Evolutionary conservation across 2,113 vertebrate genomes (phyloP), one percentile per base, ranked within the genome.

Genomic region (Mus spicilegus): DNA sequence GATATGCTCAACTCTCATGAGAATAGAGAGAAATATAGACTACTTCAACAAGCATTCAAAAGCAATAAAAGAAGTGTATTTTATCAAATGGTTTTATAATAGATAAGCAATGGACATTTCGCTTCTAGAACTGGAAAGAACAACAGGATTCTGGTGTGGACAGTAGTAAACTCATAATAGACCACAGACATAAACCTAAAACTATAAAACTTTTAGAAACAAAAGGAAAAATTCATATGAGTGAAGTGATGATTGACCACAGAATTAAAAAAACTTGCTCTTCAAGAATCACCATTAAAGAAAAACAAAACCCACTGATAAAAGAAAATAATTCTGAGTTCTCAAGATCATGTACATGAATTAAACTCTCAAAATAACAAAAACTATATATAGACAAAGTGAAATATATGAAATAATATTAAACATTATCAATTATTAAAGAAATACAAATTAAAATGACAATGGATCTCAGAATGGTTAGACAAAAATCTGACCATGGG

Each of bases 401-500:
- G n/a, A 90, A 93, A 14, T 84, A 65, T 14, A 77, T 58, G 46
- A 85, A 95, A 95, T 58, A 73, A 77, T 24, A 81, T 16, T 75
- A 30, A 77, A 51, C 46, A 78, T 51, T 20, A 78, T 49, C 30
- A 67, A 61, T 67, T 54, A 63, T 65, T 80, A 90, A 78, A 24
- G 33, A 94, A 94, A 82, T 58, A n/a, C 22, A 67, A 94, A 94
- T 58, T 91, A 81, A 82, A 91, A 76, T 28, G 24, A 87, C 56
- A 81, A 49, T 36, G 58, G 58, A 36, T 81, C 19, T 56, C 78
- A 81, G 17, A 28, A 11, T 1, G 4, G 30, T 30, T 36, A n/a
- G 78, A 51, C 76, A 78, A 77, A 76, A 36, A 69, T 36, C 67
- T 49, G 42, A 30, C 42, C 24, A 76, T 26, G 5, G 26, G 42